These are phyloP conservation scores for Syngnathus typhle DNA, from an alignment of 2,113 vertebrate genomes.

Conservation along the genomic window DNA sequence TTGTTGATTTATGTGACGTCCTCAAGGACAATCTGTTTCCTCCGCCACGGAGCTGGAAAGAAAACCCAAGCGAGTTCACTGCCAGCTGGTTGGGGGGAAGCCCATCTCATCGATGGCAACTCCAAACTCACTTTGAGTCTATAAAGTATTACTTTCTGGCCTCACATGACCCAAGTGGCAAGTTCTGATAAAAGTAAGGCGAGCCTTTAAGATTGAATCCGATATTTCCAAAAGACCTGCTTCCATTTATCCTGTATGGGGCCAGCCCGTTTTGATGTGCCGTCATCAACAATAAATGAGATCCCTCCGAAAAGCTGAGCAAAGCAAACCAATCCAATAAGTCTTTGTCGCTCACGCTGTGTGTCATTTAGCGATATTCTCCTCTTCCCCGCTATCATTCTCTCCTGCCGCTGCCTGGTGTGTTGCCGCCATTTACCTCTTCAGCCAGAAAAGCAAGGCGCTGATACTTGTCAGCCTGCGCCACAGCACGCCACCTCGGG, in stretches of 20 bases:
- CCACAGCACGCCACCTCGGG: not conserved
- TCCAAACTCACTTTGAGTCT: slow-evolving; percentile 12
- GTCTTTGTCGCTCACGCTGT: not conserved
- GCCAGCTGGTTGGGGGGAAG: slow-evolving; percentile 45
- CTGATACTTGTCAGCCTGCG: not conserved
- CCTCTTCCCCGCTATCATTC: not conserved
- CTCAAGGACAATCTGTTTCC: slow-evolving; percentile 53
- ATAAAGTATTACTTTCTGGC: not conserved
- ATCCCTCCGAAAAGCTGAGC: slow-evolving; percentile 2
- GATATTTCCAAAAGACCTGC: not conserved
- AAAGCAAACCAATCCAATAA: slow-evolving; percentile 5
- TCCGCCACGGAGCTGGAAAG: slow-evolving; percentile 22
- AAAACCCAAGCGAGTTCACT: slow-evolving; percentile 34
- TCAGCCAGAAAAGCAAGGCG: not conserved
- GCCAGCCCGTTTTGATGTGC: not conserved
- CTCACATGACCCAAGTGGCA: not conserved
- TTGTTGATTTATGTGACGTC: slow-evolving; percentile 61
- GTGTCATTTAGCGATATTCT: slow-evolving; percentile 2
- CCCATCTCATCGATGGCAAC: not conserved
- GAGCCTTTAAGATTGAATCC: not conserved
- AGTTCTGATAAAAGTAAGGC: not conserved
- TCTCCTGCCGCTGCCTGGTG: not conserved
- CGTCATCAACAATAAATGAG: slow-evolving; percentile 5
- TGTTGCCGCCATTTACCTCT: not conserved
- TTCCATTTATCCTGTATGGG: not conserved